Percentiles rank a stretch among this genome's conserved stretches.
phyloP scores from a whole-genome alignment of 2,888 invertebrate genomes.

The Stegophylla sp. region DNA sequence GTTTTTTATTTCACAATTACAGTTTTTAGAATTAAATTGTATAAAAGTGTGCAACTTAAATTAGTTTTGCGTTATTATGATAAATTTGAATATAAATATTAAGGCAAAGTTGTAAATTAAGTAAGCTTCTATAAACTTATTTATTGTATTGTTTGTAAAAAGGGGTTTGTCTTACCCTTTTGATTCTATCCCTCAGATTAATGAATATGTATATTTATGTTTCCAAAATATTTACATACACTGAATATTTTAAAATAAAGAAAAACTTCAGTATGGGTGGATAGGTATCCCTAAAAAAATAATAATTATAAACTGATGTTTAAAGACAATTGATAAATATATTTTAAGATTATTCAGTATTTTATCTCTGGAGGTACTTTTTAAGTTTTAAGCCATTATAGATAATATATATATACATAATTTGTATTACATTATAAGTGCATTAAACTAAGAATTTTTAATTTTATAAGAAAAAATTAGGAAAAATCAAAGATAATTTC shows the following conservation, averaged over 20 bases:
- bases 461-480: too few species aligned
- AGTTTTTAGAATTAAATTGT: constrained; percentile 2
- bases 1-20: background rate
- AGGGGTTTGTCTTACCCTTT: constrained; percentile 27
- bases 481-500: too few species aligned
- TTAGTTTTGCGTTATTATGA: constrained; percentile 18
- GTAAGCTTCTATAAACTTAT: constrained; percentile 28
- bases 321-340: too few species aligned
- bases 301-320: too few species aligned
- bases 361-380: too few species aligned
- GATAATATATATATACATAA: too few species aligned
- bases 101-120: constrained; percentile 22
- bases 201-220: constrained; percentile 21
- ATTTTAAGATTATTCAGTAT: background rate
- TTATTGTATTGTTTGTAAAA: constrained; percentile 33
- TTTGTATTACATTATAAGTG: too few species aligned
- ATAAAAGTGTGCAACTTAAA: constrained; percentile 9
- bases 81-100: constrained; percentile 37
- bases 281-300: too few species aligned
- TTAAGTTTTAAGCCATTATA: too few species aligned
- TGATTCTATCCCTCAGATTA: constrained; percentile 12
- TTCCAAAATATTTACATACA: constrained; percentile 18
- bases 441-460: too few species aligned
- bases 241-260: background rate
- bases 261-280: too few species aligned